These are phyloP conservation scores for Lasioglossum leucozonium DNA, from an alignment of 2,888 invertebrate species.

Conservation along the genomic window DNA sequence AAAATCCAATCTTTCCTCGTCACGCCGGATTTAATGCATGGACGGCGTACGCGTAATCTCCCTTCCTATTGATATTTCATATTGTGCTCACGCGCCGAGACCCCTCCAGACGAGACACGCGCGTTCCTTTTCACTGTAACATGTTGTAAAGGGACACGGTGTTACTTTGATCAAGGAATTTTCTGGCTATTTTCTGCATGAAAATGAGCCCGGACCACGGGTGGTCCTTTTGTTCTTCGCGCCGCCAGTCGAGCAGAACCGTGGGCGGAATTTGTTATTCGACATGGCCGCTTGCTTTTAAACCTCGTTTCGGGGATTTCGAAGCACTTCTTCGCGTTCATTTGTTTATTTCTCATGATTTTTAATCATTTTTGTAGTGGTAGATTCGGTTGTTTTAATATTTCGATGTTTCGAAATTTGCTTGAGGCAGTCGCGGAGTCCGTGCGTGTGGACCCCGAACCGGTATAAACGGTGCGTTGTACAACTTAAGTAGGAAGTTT, in stretches of 20 bases:
- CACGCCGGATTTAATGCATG: slow-evolving; percentile 57
- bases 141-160: neutral
- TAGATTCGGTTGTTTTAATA: neutral
- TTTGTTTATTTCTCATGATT: neutral
- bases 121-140: slow-evolving; percentile 12
- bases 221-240: slow-evolving; percentile 1
- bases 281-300: neutral
- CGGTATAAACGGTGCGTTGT: neutral
- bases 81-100: slow-evolving; percentile 18
- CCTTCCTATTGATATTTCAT: slow-evolving; percentile 47
- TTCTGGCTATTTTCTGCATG: slow-evolving; percentile 14
- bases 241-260: neutral
- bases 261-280: slow-evolving; percentile 1
- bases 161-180: slow-evolving; percentile 13
- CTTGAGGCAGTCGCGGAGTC: neutral
- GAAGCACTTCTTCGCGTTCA: neutral
- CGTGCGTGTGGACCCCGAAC: neutral
- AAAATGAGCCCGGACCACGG: neutral
- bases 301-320: neutral
- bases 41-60: slow-evolving; percentile 53
- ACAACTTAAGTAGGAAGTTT: neutral
- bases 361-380: neutral
- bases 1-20: slow-evolving; percentile 68
- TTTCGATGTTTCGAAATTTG: neutral
- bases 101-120: neutral